Evolutionary conservation across 2,113 vertebrate genomes (phyloP).

Genomic region (Sardina pilchardus): DNA sequence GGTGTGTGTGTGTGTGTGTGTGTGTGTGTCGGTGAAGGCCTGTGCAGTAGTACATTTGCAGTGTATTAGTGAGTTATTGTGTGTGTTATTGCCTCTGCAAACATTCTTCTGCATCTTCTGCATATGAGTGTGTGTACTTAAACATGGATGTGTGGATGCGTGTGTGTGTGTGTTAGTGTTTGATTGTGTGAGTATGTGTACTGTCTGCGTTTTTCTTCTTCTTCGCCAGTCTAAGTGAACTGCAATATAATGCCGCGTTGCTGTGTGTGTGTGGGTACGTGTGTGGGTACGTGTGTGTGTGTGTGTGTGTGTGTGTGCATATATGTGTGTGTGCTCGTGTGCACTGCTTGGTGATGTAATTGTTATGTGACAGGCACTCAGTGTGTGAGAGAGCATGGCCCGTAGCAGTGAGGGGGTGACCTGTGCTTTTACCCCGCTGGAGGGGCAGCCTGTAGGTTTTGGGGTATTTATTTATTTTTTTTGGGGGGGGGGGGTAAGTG

Average conservation of each 20-base stretch:
- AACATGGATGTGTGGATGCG: background rate
- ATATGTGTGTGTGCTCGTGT: too few relatives aligned
- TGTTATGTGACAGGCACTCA: conserved; percentile 38
- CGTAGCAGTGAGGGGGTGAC: background rate
- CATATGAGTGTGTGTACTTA: too few relatives aligned
- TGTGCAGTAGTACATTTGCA: too few relatives aligned
- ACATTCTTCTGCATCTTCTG: too few relatives aligned
- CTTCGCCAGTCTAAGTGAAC: too few relatives aligned
- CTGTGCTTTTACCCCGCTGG: too few relatives aligned
- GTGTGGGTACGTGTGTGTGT: background rate
- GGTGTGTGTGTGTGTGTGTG: background rate
- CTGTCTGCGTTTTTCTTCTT: background rate
- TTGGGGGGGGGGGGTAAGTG: background rate
- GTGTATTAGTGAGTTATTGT: too few relatives aligned
- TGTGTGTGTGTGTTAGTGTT: background rate
- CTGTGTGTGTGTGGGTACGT: background rate
- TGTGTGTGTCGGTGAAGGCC: background rate
- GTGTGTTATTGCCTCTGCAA: too few relatives aligned
- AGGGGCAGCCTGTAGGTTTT: background rate
- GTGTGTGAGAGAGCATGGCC: conserved; percentile 30
- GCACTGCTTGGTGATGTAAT: conserved; percentile 49
- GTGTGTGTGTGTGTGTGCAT: background rate
- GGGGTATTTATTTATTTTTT: background rate
- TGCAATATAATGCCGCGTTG: conserved; percentile 3
- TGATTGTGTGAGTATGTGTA: background rate